Conservation (phyloP, 2,888 invertebrate species). For the Ceriagrion tenellum region DNA sequence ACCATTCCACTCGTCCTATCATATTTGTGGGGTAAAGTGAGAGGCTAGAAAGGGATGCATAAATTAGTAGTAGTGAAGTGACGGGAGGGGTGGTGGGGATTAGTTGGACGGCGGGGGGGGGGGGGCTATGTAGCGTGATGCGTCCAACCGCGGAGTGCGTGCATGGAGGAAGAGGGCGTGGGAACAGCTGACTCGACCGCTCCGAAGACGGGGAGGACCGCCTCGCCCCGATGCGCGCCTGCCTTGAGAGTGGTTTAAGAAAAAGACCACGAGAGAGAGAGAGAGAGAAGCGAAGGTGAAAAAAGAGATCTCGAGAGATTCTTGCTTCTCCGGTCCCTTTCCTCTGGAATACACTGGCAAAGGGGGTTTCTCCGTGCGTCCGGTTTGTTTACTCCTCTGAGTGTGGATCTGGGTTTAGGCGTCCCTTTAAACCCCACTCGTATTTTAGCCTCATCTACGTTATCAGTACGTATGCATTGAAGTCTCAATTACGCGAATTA, state of each 20-base stretch:
- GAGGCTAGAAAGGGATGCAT: too few species aligned
- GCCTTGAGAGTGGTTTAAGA: background rate
- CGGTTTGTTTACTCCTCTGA: background rate
- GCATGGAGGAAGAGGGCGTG: conserved; percentile 29
- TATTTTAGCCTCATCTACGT: too few species aligned
- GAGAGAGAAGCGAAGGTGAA: background rate
- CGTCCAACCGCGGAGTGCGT: background rate
- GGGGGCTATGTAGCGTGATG: background rate
- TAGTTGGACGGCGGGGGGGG: background rate
- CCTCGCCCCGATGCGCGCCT: background rate
- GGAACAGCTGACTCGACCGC: conserved; percentile 47
- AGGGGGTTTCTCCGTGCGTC: background rate
- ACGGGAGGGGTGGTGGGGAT: background rate
- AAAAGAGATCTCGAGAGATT: background rate
- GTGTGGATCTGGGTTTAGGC: background rate
- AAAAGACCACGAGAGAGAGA: background rate
- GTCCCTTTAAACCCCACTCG: too few species aligned
- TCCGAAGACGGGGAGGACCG: background rate
- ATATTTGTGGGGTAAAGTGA: too few species aligned
- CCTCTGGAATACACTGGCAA: background rate
- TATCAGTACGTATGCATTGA: too few species aligned
- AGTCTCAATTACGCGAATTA: too few species aligned
- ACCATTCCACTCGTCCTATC: too few species aligned
- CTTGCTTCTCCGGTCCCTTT: background rate
- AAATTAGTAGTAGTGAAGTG: background rate